phyloP scores from a whole-genome alignment of 2,888 invertebrate species.

The Chirona hameri region DNA sequence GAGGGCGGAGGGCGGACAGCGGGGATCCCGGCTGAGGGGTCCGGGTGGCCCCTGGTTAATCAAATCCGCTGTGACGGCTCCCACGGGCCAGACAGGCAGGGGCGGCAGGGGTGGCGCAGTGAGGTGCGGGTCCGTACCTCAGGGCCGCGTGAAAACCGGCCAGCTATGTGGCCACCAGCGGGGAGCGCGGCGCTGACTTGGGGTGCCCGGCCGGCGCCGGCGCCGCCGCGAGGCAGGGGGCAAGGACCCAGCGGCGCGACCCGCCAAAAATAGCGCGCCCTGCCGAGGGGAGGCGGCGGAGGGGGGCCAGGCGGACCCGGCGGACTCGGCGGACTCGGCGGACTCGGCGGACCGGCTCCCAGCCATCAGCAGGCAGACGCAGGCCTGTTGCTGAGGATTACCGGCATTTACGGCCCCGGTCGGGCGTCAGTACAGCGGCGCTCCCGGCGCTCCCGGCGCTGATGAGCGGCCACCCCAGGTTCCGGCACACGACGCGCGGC shows the following conservation, averaged over 20 bases:
- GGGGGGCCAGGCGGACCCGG: neutral
- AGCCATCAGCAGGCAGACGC: too few species aligned
- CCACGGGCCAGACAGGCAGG: neutral
- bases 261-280: slow-evolving; percentile 12
- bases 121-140: neutral
- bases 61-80: neutral
- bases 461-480: neutral
- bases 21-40: too few species aligned
- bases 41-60: neutral
- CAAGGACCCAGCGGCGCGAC: slow-evolving; percentile 9
- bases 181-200: neutral
- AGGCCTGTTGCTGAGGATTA: neutral
- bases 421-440: neutral
- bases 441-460: neutral
- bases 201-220: neutral
- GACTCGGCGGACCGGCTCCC: neutral
- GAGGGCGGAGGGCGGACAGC: too few species aligned
- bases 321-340: neutral
- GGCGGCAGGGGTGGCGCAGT: neutral
- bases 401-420: neutral
- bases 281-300: neutral
- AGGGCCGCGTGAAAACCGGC: neutral
- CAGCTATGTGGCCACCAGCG: neutral
- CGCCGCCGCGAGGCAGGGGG: slow-evolving; percentile 4
- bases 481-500: neutral